Percentiles rank a stretch among this genome's conserved stretches.
Evolutionary conservation across 2,888 invertebrate species (phyloP).

Genomic region (Nesidiocoris tenuis): DNA sequence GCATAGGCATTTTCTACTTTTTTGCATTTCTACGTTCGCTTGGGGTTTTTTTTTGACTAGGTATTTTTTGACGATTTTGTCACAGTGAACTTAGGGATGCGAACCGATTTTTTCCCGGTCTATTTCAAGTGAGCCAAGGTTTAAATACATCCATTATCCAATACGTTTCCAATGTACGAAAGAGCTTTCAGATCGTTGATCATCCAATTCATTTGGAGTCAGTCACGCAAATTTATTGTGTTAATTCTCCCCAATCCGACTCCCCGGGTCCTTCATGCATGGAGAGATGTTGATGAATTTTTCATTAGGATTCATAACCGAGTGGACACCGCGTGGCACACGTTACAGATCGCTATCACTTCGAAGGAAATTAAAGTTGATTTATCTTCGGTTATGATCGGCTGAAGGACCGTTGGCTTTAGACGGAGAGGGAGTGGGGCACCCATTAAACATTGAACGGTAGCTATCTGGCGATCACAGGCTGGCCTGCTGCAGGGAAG

Average conservation of each 20-base stretch:
- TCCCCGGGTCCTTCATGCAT: constrained; percentile 27
- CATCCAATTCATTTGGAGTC: constrained; percentile 16
- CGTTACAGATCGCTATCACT: constrained; percentile 36
- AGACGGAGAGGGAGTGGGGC: neutral
- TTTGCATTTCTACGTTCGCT: too few species aligned
- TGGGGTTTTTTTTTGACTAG: too few species aligned
- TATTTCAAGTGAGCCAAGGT: too few species aligned
- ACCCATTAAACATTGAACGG: constrained; percentile 34
- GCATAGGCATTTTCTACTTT: too few species aligned
- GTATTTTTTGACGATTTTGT: too few species aligned
- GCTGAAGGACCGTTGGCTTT: neutral
- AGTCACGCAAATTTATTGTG: constrained; percentile 35
- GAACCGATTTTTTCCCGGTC: too few species aligned
- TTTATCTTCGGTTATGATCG: constrained; percentile 39
- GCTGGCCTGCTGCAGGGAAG: too few species aligned
- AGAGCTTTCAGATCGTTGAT: constrained; percentile 3
- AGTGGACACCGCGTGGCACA: constrained; percentile 31
- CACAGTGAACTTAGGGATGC: too few species aligned
- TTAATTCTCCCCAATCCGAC: neutral
- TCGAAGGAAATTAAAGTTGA: constrained; percentile 41
- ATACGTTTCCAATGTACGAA: too few species aligned
- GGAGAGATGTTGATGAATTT: constrained; percentile 37
- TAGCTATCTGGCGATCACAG: constrained; percentile 35
- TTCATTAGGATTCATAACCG: constrained; percentile 28
- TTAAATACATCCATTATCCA: too few species aligned